Conservation (phyloP, 2,113 vertebrate genomes). For the Oncorhynchus nerka region DNA sequence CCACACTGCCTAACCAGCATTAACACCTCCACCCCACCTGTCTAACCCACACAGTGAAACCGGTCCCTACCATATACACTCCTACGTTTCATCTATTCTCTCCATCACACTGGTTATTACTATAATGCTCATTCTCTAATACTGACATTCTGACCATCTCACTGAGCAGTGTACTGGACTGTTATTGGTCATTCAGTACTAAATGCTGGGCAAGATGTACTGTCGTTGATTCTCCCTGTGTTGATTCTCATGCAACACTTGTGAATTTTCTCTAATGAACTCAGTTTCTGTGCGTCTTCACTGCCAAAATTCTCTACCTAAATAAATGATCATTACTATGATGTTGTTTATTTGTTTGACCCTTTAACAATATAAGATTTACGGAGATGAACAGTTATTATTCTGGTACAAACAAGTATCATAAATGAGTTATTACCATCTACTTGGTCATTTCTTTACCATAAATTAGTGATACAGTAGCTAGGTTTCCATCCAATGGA, state of each 20-base stretch:
- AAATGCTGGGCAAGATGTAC: background rate
- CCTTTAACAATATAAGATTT: background rate
- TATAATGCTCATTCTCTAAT: background rate
- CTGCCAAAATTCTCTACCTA: slow-evolving; percentile 72
- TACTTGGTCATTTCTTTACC: background rate
- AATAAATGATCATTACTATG: slow-evolving; percentile 66
- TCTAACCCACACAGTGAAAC: too few species aligned
- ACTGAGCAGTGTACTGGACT: background rate
- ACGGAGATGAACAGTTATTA: background rate
- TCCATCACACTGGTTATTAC: too few species aligned
- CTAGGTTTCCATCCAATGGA: too few species aligned
- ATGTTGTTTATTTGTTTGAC: slow-evolving; percentile 4
- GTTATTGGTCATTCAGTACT: background rate
- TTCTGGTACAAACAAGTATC: background rate
- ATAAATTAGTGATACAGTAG: background rate
- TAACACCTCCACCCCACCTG: too few species aligned
- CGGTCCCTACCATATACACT: too few species aligned
- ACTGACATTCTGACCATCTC: background rate
- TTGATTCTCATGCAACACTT: slow-evolving; percentile 46
- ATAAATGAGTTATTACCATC: background rate
- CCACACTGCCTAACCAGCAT: too few species aligned
- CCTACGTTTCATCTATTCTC: too few species aligned
- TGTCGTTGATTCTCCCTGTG: slow-evolving; percentile 2
- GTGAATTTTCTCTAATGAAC: slow-evolving; percentile 36
- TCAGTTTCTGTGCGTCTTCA: slow-evolving; percentile 41